Evolutionary conservation across 2,888 invertebrate genomes (phyloP).

Genomic region (Drosophila imparisetae): DNA sequence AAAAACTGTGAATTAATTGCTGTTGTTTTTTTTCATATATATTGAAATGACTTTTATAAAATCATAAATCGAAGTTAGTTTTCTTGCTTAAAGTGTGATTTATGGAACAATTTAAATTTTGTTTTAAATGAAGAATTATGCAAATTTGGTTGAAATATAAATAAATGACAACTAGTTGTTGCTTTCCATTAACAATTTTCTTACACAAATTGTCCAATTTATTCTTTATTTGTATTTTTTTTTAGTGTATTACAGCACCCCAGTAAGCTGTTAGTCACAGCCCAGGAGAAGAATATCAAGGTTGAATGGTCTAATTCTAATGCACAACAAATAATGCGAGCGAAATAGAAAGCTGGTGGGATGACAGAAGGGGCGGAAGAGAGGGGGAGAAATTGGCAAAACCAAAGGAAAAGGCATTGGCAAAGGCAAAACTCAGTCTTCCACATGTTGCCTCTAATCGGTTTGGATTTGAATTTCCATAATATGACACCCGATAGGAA

Average conservation of each 20-base stretch:
- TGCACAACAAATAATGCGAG: conserved; percentile 13
- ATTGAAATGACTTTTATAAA: neutral
- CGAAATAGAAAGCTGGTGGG: conserved; percentile 4
- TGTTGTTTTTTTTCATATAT: neutral
- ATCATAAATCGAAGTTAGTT: neutral
- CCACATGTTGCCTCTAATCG: conserved; percentile 77
- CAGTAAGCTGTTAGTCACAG: conserved; percentile 27
- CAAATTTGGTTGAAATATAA: no score
- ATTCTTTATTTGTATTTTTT: neutral
- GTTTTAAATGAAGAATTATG: no score
- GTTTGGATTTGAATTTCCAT: conserved; percentile 78
- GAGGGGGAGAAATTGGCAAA: neutral
- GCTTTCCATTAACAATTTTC: no score
- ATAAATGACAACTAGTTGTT: no score
- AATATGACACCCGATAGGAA: conserved; percentile 66
- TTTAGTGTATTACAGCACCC: neutral
- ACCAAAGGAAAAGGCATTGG: neutral
- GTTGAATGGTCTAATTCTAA: conserved; percentile 52
- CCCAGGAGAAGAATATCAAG: conserved; percentile 30
- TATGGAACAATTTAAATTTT: no score
- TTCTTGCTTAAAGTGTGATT: no score
- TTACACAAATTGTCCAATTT: neutral
- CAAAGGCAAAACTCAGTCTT: conserved; percentile 48
- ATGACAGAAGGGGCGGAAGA: no score
- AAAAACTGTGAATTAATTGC: neutral